Evolutionary conservation across 2,888 invertebrate genomes (phyloP).

Genomic region (Hofmannophila pseudospretella): DNA sequence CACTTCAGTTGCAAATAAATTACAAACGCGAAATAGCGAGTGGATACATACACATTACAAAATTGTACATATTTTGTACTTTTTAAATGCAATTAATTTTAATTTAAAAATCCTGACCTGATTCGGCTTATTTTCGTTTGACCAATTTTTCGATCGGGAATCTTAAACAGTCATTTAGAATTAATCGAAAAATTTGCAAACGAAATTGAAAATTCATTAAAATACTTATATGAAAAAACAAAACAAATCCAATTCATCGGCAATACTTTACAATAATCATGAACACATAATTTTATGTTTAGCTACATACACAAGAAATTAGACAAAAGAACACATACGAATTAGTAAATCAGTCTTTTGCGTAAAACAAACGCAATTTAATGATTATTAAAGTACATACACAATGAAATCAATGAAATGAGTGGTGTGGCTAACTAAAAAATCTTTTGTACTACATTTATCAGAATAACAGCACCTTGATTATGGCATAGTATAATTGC

Average conservation of each 20-base stretch:
- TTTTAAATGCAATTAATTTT: slow-evolving; percentile 8
- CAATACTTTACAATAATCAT: slow-evolving; percentile 12
- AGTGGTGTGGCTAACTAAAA: slow-evolving; percentile 31
- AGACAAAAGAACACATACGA: slow-evolving; percentile 35
- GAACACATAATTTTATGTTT: slow-evolving; percentile 17
- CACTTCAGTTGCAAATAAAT: slow-evolving; percentile 24
- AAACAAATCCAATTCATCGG: slow-evolving; percentile 1
- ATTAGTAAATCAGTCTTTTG: slow-evolving; percentile 63
- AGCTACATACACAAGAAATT: slow-evolving; percentile 22
- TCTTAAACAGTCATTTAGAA: not conserved
- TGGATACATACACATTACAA: slow-evolving; percentile 9
- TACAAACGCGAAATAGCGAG: slow-evolving; percentile 32
- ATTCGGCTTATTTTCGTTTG: slow-evolving; percentile 1
- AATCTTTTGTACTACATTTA: slow-evolving; percentile 51
- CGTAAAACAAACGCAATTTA: slow-evolving; percentile 20
- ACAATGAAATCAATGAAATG: slow-evolving; percentile 17
- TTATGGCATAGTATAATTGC: slow-evolving; percentile 40
- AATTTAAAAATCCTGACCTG: not conserved
- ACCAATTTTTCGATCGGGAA: not conserved
- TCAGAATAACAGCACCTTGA: slow-evolving; percentile 57
- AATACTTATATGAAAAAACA: not conserved
- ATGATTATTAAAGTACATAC: slow-evolving; percentile 10
- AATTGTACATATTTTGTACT: slow-evolving; percentile 5
- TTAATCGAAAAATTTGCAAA: not conserved
- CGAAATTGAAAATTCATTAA: not conserved